Percentiles rank a stretch among this genome's conserved stretches.
Conservation (phyloP, 2,113 vertebrate species). For the Lampris incognitus region DNA sequence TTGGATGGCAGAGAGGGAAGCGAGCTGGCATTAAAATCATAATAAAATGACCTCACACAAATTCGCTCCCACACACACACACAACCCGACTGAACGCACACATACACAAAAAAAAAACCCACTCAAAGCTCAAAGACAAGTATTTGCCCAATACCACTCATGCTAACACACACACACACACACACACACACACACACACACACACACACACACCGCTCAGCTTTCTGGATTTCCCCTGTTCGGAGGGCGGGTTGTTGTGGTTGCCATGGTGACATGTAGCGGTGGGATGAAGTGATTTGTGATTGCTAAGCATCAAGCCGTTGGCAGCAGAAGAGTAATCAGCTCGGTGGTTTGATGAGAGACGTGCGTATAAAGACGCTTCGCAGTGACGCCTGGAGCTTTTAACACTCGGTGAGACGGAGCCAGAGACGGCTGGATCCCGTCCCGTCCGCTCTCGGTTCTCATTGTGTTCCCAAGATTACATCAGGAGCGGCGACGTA, state of each 20-base stretch:
- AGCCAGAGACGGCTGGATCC: conserved; percentile 38
- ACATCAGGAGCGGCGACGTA: conserved; percentile 12
- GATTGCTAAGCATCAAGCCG: conserved; percentile 53
- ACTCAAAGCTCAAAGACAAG: background rate
- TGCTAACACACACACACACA: conserved; percentile 1
- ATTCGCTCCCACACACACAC: background rate
- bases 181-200: conserved; percentile 3
- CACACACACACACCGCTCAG: conserved; percentile 37
- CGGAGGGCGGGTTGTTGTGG: conserved; percentile 23
- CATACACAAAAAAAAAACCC: background rate
- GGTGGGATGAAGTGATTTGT: conserved; percentile 49
- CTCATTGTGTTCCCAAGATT: conserved; percentile 44
- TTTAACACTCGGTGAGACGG: conserved; percentile 50
- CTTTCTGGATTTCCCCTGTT: conserved; percentile 64
- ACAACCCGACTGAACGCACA: background rate
- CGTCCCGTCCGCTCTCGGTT: conserved; percentile 32
- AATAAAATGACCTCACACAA: conserved; percentile 57
- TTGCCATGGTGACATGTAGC: conserved; percentile 47
- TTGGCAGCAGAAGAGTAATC: conserved; percentile 56
- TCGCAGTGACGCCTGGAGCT: conserved; percentile 60
- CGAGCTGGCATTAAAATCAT: conserved; percentile 38
- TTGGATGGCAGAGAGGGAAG: conserved; percentile 35
- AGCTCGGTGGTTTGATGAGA: conserved; percentile 60
- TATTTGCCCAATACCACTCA: background rate
- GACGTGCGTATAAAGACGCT: conserved; percentile 41